phyloP scores from a whole-genome alignment of 2,888 invertebrate species.

The Lamproptera curius region DNA sequence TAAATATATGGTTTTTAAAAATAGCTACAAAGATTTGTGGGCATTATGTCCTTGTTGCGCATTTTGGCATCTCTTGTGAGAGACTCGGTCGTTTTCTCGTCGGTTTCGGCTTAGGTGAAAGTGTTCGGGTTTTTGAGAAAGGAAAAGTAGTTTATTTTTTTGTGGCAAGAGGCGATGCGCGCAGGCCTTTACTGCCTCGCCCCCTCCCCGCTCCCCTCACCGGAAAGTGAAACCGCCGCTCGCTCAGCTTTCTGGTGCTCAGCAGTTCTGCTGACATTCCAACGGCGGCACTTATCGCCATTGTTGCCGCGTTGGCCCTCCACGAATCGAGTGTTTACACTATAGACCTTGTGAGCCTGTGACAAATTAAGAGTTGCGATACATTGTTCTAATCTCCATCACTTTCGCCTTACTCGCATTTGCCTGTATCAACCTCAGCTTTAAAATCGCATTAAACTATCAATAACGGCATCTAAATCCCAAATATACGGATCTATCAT shows the following conservation, averaged over 20 bases:
- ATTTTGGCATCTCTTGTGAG: too few species aligned
- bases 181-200: conserved; percentile 49
- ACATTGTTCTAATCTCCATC: not conserved
- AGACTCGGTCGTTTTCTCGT: conserved; percentile 58
- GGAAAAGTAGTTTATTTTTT: conserved; percentile 73
- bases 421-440: too few species aligned
- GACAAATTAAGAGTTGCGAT: not conserved
- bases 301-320: not conserved
- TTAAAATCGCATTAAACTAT: too few species aligned
- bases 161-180: conserved; percentile 52
- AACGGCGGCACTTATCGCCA: conserved; percentile 23
- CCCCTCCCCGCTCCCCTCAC: conserved; percentile 25
- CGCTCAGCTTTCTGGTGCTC: conserved; percentile 35
- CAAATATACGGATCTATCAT: too few species aligned
- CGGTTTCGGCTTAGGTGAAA: conserved; percentile 68
- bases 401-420: too few species aligned
- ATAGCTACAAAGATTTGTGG: too few species aligned
- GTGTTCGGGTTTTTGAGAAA: conserved; percentile 72
- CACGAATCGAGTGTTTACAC: not conserved
- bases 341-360: not conserved
- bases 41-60: too few species aligned
- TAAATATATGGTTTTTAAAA: too few species aligned
- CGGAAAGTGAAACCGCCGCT: conserved; percentile 61
- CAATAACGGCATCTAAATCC: too few species aligned
- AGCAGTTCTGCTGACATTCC: conserved; percentile 28